Evolutionary conservation across 1,140 invertebrate species (phyloP).

Genomic region (Brachystomella parvula): DNA sequence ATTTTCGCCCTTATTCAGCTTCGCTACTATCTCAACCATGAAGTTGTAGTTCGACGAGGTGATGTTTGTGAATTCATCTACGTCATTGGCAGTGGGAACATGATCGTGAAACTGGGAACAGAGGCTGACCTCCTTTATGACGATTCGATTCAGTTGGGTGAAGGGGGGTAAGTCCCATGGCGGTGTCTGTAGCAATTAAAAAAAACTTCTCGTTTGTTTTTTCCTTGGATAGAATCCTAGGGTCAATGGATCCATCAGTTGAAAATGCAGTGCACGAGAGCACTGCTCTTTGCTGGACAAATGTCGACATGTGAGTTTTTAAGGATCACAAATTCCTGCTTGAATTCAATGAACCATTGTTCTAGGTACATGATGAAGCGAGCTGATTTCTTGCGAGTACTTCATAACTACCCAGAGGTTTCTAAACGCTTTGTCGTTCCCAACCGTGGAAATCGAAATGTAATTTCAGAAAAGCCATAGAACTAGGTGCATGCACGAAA

Average conservation of each 20-base stretch:
- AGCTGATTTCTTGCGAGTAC: slow-evolving; percentile 7
- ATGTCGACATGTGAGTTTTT: slow-evolving; percentile 15
- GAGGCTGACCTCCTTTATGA: background rate
- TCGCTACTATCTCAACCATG: slow-evolving; percentile 15
- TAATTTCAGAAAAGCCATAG: no score
- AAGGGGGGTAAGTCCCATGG: background rate
- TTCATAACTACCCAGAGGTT: slow-evolving; percentile 3
- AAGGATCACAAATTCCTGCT: background rate
- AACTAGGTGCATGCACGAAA: no score
- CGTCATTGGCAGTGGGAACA: slow-evolving; percentile 15
- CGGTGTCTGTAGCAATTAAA: background rate
- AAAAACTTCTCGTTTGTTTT: no score
- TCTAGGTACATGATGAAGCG: slow-evolving; percentile 2
- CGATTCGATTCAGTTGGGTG: background rate
- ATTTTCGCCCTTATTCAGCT: slow-evolving; percentile 13
- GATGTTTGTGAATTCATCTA: slow-evolving; percentile 21
- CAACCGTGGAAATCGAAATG: background rate
- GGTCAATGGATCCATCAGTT: background rate
- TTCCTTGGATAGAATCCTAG: background rate
- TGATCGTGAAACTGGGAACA: background rate
- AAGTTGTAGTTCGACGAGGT: slow-evolving; percentile 12
- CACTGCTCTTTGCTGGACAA: slow-evolving; percentile 10
- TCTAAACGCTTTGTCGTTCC: background rate
- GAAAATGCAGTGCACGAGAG: background rate
- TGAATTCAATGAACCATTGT: no score